Evolutionary conservation across 2,113 vertebrate genomes (phyloP), one percentile per base, ranked within the genome.

Genomic region (Cygnus atratus): DNA sequence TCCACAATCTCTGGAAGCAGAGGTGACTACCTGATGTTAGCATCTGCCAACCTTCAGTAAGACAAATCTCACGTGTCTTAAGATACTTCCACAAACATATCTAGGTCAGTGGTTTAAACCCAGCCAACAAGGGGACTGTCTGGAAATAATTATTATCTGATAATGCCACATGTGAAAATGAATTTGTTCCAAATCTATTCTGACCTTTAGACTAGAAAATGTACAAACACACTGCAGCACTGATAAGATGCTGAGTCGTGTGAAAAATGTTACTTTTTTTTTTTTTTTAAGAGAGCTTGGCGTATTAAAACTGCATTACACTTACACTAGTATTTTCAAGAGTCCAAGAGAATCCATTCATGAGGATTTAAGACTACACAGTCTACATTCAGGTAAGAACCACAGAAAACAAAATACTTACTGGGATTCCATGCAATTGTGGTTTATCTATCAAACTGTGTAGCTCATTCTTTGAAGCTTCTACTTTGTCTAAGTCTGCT

Each of bases 361-460:
- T 43, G 21, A 76, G 29, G 29, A 74, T 74, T 78, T 61, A 77
- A 74, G 25, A 43, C 31, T 78, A 78, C 39, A 31, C 1, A 37
- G 14, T 9, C 7, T 8, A 79, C 31, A 50, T 29, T 65, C 33
- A 54, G 44, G 28, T 46, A 90, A 73, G 31, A 92, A 85, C 37
- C 95, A 84, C 52, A 62, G 41, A 52, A 67, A 82, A 29, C 20
- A 92, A 86, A 96, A 80, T 63, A 97, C 97, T 96, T 96, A 98
- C 97, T 65, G 97, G 97, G 92, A 98, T 98, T 75, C 97, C 97
- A 96, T 98, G 97, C 73, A 98, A 81, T 71, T 98, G 97, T 73
- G 97, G 97, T 33, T 98, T 98, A 89, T 98, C 97, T 96, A 98
- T 97, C 92, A 98, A 96, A 91, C 96, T 98, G 90, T 98, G 97